These are phyloP conservation scores for Trachelus iudaicus DNA, from an alignment of 2,888 invertebrate species.

Conservation along the genomic window DNA sequence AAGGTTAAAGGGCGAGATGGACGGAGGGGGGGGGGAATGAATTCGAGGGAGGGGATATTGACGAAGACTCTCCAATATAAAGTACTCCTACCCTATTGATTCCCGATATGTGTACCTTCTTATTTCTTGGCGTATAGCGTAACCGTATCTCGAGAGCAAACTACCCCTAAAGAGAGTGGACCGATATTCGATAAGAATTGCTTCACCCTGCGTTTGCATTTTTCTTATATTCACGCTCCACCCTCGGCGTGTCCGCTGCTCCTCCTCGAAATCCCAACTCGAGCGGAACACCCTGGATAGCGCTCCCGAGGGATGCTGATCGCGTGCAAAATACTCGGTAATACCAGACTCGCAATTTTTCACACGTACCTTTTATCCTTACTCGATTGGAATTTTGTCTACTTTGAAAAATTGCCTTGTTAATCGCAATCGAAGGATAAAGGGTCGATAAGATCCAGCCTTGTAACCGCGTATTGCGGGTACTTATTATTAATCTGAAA, in stretches of 20 bases:
- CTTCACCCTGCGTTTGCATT: background rate
- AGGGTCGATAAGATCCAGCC: background rate
- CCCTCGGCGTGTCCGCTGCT: background rate
- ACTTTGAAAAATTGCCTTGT: background rate
- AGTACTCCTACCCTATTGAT: background rate
- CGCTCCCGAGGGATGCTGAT: background rate
- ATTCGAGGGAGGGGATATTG: background rate
- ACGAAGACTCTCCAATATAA: background rate
- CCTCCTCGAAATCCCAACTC: background rate
- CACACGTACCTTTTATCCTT: background rate
- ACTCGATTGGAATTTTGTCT: background rate
- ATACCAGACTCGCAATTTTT: background rate
- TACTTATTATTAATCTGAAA: background rate
- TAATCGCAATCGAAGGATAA: background rate
- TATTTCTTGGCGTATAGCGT: background rate
- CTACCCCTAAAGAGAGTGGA: background rate
- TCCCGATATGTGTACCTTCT: background rate
- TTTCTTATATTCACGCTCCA: background rate
- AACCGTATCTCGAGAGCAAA: background rate
- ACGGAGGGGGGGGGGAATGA: too few relatives aligned
- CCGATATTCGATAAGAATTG: background rate
- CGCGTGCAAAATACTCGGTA: background rate
- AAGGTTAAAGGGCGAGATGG: background rate
- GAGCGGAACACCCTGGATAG: background rate
- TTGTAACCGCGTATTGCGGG: background rate